A percentile compares a stretch with the other conserved stretches of the same genome.
phyloP scores from a whole-genome alignment of 2,797 vertebrate genomes.

The Poliocrania exsul region DNA sequence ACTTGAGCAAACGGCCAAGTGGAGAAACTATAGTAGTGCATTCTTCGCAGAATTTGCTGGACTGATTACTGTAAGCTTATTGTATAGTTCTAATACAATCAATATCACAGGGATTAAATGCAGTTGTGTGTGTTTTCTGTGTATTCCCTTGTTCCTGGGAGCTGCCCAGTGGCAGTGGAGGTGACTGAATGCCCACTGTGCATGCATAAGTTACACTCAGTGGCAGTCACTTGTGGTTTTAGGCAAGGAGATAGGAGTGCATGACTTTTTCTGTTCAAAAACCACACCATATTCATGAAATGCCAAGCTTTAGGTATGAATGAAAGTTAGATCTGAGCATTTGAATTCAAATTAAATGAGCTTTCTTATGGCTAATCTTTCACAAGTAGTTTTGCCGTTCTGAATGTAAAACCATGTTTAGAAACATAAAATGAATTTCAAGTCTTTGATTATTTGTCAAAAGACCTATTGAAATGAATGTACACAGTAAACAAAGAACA shows the following conservation, averaged over 20 bases:
- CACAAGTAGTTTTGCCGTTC: not conserved
- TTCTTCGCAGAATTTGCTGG: not conserved
- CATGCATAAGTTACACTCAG: rapidly evolving
- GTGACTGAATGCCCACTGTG: not conserved
- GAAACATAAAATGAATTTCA: not conserved
- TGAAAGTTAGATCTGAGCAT: not conserved
- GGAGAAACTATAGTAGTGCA: not conserved
- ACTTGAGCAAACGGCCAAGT: not conserved
- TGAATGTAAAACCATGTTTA: not conserved
- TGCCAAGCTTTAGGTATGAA: not conserved
- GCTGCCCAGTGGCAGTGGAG: not conserved
- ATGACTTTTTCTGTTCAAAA: not conserved
- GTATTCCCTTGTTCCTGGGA: not conserved
- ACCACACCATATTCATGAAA: not conserved
- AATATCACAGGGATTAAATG: not conserved
- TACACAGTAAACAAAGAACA: not conserved
- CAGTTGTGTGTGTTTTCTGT: rapidly evolving
- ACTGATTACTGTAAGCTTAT: not conserved
- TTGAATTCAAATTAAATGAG: not conserved
- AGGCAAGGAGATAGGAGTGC: not conserved
- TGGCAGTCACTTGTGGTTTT: not conserved
- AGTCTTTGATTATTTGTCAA: not conserved
- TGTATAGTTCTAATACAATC: not conserved
- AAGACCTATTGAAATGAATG: not conserved
- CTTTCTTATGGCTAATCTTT: not conserved